Conservation (phyloP, 2,113 vertebrate genomes). For the Porphyrio hochstetteri region DNA sequence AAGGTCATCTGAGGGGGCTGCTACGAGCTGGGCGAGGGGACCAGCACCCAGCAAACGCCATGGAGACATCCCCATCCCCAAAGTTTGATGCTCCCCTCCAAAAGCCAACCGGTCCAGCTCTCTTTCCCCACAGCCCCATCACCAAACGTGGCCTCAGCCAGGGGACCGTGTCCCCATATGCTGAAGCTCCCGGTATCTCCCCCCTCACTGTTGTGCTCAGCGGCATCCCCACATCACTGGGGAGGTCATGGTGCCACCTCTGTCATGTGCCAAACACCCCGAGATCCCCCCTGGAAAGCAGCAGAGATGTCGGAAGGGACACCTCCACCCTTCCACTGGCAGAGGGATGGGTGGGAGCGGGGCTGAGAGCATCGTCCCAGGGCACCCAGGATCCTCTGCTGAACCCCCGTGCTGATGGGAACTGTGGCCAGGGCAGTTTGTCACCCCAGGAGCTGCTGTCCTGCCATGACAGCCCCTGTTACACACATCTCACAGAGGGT, state of each 20-base stretch:
- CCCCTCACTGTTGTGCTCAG: fast-evolving
- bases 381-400: background rate
- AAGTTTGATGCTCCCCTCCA: background rate
- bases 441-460: background rate
- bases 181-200: background rate
- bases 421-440: fast-evolving
- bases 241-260: fast-evolving
- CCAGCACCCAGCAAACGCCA: background rate
- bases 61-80: background rate
- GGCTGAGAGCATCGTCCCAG: fast-evolving
- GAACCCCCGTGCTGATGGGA: fast-evolving
- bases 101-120: background rate
- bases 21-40: fast-evolving
- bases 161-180: fast-evolving
- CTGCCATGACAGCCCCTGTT: fast-evolving
- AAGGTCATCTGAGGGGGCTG: background rate
- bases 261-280: fast-evolving
- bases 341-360: too few relatives aligned
- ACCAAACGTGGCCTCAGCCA: background rate
- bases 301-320: background rate
- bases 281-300: background rate
- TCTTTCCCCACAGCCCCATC: fast-evolving
- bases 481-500: fast-evolving
- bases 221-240: fast-evolving
- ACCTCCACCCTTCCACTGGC: background rate